phyloP scores from a whole-genome alignment of 2,888 invertebrate species.

The Ashinkailepas kermadecensis region DNA sequence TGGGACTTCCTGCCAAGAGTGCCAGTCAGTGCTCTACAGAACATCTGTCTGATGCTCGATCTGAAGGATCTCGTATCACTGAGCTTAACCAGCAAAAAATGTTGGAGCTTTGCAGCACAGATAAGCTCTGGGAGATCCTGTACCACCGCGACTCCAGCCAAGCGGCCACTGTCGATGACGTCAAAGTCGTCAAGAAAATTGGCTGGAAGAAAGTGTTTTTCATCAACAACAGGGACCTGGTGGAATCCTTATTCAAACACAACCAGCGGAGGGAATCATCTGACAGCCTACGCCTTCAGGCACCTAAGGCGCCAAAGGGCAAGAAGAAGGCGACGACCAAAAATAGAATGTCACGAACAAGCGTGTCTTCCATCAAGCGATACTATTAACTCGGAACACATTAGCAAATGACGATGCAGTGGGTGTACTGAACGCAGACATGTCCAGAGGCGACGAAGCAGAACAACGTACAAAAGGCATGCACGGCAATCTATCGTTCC shows the following conservation, averaged over 20 bases:
- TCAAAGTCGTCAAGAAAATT: neutral
- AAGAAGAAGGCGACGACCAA: no score
- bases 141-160: neutral
- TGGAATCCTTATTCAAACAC: neutral
- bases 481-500: no score
- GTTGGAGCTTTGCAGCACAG: neutral
- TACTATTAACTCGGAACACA: no score
- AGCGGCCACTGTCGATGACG: neutral
- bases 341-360: no score
- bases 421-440: no score
- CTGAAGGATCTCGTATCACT: neutral
- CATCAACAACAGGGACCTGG: neutral
- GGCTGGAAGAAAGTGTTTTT: constrained; percentile 1
- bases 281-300: no score
- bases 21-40: neutral
- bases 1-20: neutral
- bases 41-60: neutral
- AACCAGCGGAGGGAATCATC: no score
- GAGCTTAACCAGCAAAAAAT: neutral
- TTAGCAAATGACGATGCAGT: no score
- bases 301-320: no score
- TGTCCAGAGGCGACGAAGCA: no score
- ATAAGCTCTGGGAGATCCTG: neutral
- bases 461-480: no score
- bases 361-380: no score